Conservation (phyloP, 2,113 vertebrate species). For the Grallaria varia region DNA sequence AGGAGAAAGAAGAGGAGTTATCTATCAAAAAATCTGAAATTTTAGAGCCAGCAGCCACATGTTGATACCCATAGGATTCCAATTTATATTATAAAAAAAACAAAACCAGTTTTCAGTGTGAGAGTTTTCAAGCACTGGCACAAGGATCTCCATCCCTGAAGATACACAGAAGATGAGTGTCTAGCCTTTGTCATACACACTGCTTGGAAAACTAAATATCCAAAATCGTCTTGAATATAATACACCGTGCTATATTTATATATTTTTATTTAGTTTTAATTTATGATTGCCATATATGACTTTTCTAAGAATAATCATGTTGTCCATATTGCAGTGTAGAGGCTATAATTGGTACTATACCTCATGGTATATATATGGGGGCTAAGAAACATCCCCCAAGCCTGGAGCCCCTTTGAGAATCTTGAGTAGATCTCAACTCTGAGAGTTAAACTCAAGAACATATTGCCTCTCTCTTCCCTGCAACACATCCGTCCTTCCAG, state of each 20-base stretch:
- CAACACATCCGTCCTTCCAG: neutral
- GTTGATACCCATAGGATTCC: neutral
- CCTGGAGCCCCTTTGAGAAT: neutral
- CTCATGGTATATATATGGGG: neutral
- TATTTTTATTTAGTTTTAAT: neutral
- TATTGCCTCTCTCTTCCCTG: neutral
- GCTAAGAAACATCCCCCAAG: neutral
- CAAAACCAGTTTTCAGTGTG: neutral
- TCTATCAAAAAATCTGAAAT: neutral
- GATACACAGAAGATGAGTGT: neutral
- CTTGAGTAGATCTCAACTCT: fast-evolving
- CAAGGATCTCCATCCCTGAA: neutral
- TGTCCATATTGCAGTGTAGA: neutral
- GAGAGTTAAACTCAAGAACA: fast-evolving
- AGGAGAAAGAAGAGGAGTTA: neutral
- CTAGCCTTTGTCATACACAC: neutral
- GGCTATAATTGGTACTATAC: neutral
- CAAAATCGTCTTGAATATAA: neutral
- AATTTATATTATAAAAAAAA: neutral
- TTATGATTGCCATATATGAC: neutral
- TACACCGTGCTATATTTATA: neutral
- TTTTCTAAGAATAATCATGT: neutral
- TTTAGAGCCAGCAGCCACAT: neutral
- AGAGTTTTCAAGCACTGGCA: neutral
- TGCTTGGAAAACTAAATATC: neutral